phyloP scores from a whole-genome alignment of 2,888 invertebrate genomes.

The Sisyra terminalis region DNA sequence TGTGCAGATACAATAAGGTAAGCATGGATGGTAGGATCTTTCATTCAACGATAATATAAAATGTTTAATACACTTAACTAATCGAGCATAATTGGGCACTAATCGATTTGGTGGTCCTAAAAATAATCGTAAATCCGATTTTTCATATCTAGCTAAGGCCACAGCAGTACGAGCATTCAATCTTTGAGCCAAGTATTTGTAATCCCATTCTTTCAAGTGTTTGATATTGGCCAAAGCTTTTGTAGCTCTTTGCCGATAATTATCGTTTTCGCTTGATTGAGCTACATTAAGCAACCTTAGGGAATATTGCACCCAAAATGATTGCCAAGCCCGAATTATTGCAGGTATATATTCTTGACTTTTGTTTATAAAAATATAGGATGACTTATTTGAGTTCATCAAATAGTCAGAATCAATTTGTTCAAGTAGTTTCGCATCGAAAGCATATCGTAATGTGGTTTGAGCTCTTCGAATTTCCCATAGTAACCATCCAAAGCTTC shows the following conservation, averaged over 20 bases:
- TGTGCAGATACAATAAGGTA: conserved; percentile 29
- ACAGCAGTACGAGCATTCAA: conserved; percentile 62
- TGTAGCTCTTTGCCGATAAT: conserved; percentile 45
- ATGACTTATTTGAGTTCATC: conserved; percentile 8
- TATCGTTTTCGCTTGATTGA: conserved; percentile 40
- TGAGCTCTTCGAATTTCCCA: conserved; percentile 20
- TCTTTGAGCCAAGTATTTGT: conserved; percentile 49
- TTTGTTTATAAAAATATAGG: conserved; percentile 10
- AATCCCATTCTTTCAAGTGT: conserved; percentile 32
- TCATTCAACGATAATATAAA: conserved; percentile 27
- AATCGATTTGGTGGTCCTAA: conserved; percentile 40
- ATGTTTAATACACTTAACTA: conserved; percentile 25
- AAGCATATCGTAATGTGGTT: conserved; percentile 19
- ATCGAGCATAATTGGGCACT: conserved; percentile 19
- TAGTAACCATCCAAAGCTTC: background rate
- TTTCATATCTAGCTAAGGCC: conserved; percentile 53
- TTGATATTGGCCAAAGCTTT: conserved; percentile 46
- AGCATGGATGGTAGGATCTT: conserved; percentile 27
- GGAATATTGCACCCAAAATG: conserved; percentile 28
- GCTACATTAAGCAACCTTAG: conserved; percentile 49
- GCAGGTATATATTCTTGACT: conserved; percentile 10
- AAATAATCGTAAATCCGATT: conserved; percentile 58
- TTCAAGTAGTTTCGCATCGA: conserved; percentile 22
- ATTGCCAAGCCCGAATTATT: conserved; percentile 16
- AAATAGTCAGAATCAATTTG: conserved; percentile 16